Evolutionary conservation across 2,888 invertebrate species (phyloP), one percentile per base, ranked within the genome.

Genomic region (Lymantria dispar): DNA sequence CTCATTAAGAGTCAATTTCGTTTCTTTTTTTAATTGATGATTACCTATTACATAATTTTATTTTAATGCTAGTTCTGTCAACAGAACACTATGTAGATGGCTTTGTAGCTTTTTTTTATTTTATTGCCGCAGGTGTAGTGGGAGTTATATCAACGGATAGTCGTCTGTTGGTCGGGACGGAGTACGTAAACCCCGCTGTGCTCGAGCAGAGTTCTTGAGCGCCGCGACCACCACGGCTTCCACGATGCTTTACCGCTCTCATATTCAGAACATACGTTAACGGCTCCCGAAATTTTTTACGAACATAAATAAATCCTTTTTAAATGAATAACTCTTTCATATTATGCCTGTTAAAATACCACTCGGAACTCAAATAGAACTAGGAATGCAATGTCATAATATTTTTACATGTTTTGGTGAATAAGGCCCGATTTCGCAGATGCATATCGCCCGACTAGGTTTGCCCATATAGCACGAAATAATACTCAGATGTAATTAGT

Each of bases 81-180:
- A 62, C 63, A 72, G 79, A 75, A 77, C 76, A 76, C 73, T 78
- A 69, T 72, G 68, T 70, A 70, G 81, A 76, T 75, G 79, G 85
- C 84, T 87, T 88, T 89, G 84, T 88, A 89, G 89, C 83, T 78
- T 84, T 87, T 87, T 87, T 87, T 38, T 7, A 83, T 89, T 91
- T 91, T 92, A 83, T 91, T 89, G 86, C 86, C 83, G 83, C 91
- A 92, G 92, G 92, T 92, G 85, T 94, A 86, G 92, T 94, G 92
- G 93, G 93, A 88, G 92, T 94, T 74, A 84, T 93, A 85, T 84
- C 87, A 74, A 91, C 93, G 87, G 93, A 94, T 87, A 93, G 92
- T 87, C 92, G 93, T 78, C 92, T 88, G 78, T 85, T 93, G 90
- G 92, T 94, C 80, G 92, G 93, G 81, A 92, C 92, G 79, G 93